Percentiles rank a stretch among this genome's conserved stretches.
phyloP scores from a whole-genome alignment of 2,113 vertebrate genomes.

The Camelus dromedarius region DNA sequence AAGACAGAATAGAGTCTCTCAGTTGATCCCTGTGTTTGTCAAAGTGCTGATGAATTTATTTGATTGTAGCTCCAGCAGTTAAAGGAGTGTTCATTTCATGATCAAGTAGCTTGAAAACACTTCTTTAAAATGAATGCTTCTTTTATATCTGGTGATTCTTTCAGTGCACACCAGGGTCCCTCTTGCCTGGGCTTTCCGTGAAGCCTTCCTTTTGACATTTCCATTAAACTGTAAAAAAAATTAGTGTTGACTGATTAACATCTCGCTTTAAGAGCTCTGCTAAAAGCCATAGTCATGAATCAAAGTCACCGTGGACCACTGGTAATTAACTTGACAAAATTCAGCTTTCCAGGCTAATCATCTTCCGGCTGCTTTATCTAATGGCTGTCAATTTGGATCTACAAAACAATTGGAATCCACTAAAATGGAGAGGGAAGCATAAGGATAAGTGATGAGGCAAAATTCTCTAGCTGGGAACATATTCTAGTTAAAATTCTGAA shows the following conservation, averaged over 20 bases:
- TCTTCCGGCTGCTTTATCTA: constrained; percentile 59
- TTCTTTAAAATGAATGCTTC: constrained; percentile 48
- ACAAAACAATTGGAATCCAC: constrained; percentile 54
- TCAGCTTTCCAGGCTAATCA: constrained; percentile 68
- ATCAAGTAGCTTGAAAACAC: constrained; percentile 48
- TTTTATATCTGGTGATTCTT: constrained; percentile 56
- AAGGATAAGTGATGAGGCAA: constrained; percentile 4
- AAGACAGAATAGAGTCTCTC: neutral
- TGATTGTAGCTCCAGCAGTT: neutral
- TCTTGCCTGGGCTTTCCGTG: constrained; percentile 47
- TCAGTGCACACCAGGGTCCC: constrained; percentile 44
- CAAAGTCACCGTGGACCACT: constrained; percentile 74
- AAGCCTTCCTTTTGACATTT: constrained; percentile 61
- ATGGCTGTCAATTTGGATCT: constrained; percentile 61
- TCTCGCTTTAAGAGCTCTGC: constrained; percentile 65
- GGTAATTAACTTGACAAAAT: constrained; percentile 78
- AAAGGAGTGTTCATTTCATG: constrained; percentile 39
- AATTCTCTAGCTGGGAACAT: constrained; percentile 22
- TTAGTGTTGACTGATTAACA: constrained; percentile 74
- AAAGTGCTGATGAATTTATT: neutral
- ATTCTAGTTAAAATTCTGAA: constrained; percentile 58
- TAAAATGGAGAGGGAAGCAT: neutral
- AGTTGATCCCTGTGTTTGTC: neutral
- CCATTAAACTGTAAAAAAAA: constrained; percentile 71
- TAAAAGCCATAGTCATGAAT: constrained; percentile 79